Evolutionary conservation across 2,113 vertebrate species (phyloP).

Genomic region (Serinus canaria): DNA sequence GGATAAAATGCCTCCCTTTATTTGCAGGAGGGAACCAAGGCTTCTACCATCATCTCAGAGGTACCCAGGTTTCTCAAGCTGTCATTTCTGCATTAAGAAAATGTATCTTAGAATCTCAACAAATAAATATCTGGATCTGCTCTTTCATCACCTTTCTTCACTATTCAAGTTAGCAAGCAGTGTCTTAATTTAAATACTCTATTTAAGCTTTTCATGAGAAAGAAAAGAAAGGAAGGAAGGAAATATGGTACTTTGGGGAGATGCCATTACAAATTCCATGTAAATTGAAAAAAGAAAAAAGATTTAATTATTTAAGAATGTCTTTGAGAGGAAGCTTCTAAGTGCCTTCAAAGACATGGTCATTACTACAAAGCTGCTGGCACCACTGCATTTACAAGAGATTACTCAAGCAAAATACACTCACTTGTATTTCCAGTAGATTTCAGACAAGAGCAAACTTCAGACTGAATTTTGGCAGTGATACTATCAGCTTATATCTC

Average conservation of each 20-base stretch:
- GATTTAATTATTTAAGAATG: conserved; percentile 30
- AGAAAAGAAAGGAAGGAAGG: not conserved
- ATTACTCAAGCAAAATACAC: conserved; percentile 14
- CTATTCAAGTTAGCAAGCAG: not conserved
- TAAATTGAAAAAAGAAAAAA: not conserved
- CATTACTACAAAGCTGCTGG: conserved; percentile 18
- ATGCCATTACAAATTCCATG: conserved; percentile 9
- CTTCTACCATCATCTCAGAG: not conserved
- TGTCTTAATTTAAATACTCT: not conserved
- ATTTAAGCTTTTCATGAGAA: not conserved
- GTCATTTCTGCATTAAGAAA: not conserved
- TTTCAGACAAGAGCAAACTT: not conserved
- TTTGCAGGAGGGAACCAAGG: not conserved
- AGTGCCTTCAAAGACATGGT: conserved; percentile 33
- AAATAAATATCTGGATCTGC: not conserved
- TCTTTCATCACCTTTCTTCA: not conserved
- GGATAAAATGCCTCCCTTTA: not conserved
- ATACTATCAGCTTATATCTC: not conserved
- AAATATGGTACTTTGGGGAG: not conserved
- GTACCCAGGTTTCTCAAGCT: not conserved
- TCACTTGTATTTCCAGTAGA: not conserved
- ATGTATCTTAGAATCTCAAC: not conserved
- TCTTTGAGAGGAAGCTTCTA: conserved; percentile 13
- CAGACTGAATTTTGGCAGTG: not conserved
- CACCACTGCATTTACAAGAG: not conserved